phyloP scores from a whole-genome alignment of 2,888 invertebrate species.

The Trichogramma evanescens region DNA sequence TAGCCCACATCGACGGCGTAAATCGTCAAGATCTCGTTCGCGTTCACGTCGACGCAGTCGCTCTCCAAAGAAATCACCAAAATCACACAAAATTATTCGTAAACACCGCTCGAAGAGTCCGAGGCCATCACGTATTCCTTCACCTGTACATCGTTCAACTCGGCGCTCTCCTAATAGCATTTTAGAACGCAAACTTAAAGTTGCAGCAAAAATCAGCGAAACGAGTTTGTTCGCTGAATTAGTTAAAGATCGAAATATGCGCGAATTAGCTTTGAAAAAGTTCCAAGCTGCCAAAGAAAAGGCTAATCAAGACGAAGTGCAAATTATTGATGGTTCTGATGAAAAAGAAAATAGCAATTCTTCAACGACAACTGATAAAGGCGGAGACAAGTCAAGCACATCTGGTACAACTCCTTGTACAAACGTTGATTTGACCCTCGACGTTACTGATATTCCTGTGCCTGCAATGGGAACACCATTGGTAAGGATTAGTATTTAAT shows the following conservation, averaged over 20 bases:
- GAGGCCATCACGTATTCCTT: slow-evolving; percentile 43
- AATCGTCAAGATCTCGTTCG: slow-evolving; percentile 43
- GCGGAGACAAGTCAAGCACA: slow-evolving; percentile 28
- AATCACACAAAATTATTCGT: slow-evolving; percentile 42
- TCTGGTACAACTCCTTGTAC: slow-evolving; percentile 13
- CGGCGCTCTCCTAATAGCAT: slow-evolving; percentile 40
- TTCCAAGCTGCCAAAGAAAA: slow-evolving; percentile 62
- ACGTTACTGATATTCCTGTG: slow-evolving; percentile 67
- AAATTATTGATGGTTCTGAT: slow-evolving; percentile 43
- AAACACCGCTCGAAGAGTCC: slow-evolving; percentile 52
- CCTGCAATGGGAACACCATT: slow-evolving; percentile 42
- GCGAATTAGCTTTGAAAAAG: slow-evolving; percentile 67
- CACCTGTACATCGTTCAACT: slow-evolving; percentile 38
- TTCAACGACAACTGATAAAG: slow-evolving; percentile 12
- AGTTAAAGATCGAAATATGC: slow-evolving; percentile 76
- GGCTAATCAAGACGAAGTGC: slow-evolving; percentile 43
- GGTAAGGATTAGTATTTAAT: no score
- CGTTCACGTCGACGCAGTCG: slow-evolving; percentile 53
- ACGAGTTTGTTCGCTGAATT: slow-evolving; percentile 86
- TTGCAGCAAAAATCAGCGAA: slow-evolving; percentile 73
- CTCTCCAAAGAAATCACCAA: slow-evolving; percentile 33
- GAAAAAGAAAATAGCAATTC: slow-evolving; percentile 39
- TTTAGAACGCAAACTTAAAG: slow-evolving; percentile 38
- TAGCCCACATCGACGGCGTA: slow-evolving; percentile 18
- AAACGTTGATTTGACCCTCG: slow-evolving; percentile 38